phyloP scores from a whole-genome alignment of 2,113 vertebrate genomes.

The Platycercus adscitus region DNA sequence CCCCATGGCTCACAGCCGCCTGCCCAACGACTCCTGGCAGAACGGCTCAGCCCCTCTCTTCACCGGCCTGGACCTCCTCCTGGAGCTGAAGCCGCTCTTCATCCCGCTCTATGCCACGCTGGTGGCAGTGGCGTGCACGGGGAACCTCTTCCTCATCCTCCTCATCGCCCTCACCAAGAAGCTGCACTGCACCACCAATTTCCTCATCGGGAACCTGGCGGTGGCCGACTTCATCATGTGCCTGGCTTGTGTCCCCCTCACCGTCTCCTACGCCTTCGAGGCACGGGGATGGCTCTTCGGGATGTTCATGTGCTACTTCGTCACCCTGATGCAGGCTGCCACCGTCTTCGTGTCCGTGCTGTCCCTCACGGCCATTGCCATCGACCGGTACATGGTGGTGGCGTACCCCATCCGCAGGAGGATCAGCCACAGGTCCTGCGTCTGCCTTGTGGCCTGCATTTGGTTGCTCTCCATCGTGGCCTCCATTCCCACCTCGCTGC shows the following conservation, averaged over 20 bases:
- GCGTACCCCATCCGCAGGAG: constrained; percentile 82
- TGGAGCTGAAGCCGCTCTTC: constrained; percentile 83
- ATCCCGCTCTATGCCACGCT: constrained; percentile 82
- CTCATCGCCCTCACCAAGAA: constrained; percentile 86
- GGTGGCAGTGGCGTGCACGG: constrained; percentile 79
- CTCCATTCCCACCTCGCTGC: constrained; percentile 77
- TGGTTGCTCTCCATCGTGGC: constrained; percentile 81
- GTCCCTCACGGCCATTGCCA: constrained; percentile 86
- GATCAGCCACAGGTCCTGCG: constrained; percentile 76
- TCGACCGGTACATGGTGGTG: constrained; percentile 87
- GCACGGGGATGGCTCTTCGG: constrained; percentile 86
- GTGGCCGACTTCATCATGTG: constrained; percentile 86
- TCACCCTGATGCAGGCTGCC: constrained; percentile 82
- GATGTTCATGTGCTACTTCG: constrained; percentile 82
- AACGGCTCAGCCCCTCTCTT: constrained; percentile 67
- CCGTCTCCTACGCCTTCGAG: constrained; percentile 86
- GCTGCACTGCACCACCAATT: constrained; percentile 87
- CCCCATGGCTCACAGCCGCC: neutral
- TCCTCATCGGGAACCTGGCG: constrained; percentile 87
- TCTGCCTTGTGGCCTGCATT: constrained; percentile 76
- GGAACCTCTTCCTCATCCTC: constrained; percentile 86
- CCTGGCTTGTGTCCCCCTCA: constrained; percentile 85
- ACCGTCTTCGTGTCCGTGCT: constrained; percentile 84
- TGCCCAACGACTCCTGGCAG: constrained; percentile 46
- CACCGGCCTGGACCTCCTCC: constrained; percentile 80